A percentile compares a stretch with the other conserved stretches of the same genome.
These are phyloP conservation scores for Zapornia atra DNA, from an alignment of 2,113 vertebrate genomes.

Conservation along the genomic window DNA sequence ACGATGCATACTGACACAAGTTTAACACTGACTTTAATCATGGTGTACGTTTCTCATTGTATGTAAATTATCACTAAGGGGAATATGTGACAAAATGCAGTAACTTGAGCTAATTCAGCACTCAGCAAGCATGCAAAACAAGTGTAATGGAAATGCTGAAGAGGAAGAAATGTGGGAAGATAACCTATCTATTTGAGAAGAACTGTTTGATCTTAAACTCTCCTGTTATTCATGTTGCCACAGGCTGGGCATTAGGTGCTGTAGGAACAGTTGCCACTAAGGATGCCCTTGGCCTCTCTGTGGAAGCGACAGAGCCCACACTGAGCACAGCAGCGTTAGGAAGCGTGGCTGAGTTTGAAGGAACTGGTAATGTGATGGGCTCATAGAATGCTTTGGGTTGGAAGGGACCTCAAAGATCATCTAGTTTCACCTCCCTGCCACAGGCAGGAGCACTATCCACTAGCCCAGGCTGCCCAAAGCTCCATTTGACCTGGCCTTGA, in stretches of 20 bases:
- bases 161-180: neutral
- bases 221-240: neutral
- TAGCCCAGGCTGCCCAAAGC: too few relatives aligned
- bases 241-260: neutral
- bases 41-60: neutral
- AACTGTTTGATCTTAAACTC: neutral
- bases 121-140: neutral
- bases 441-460: too few relatives aligned
- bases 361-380: neutral
- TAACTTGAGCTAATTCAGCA: neutral
- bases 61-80: neutral
- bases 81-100: neutral
- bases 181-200: neutral
- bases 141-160: neutral
- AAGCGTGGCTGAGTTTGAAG: neutral
- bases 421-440: too few relatives aligned
- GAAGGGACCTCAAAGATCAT: too few relatives aligned
- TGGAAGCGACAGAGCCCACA: rapidly evolving
- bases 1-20: neutral
- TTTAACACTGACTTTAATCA: neutral
- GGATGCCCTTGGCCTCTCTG: neutral
- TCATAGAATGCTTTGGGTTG: too few relatives aligned
- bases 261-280: neutral
- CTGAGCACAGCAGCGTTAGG: neutral
- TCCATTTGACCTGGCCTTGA: too few relatives aligned